phyloP scores from a whole-genome alignment of 2,113 vertebrate genomes.

The Siniperca knerii region DNA sequence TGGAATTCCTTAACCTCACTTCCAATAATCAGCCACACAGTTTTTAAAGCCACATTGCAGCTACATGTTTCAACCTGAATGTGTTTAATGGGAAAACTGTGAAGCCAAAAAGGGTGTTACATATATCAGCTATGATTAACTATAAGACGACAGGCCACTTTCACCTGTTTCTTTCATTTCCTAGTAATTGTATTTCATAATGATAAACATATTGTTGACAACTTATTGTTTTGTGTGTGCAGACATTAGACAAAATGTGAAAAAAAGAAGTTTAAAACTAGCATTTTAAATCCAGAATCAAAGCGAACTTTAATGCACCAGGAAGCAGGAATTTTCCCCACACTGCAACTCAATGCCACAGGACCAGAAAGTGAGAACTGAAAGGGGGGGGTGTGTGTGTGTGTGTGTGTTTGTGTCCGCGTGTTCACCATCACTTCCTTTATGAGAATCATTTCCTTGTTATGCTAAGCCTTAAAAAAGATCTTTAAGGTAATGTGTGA shows the following conservation, averaged over 20 bases:
- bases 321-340: slow-evolving; percentile 72
- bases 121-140: not conserved
- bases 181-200: not conserved
- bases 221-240: not conserved
- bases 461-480: slow-evolving; percentile 28
- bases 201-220: not conserved
- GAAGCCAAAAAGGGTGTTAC: not conserved
- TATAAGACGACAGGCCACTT: not conserved
- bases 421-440: slow-evolving; percentile 68
- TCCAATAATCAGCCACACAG: not conserved
- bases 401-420: slow-evolving; percentile 11
- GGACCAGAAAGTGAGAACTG: slow-evolving; percentile 80
- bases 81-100: not conserved
- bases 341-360: slow-evolving; percentile 15
- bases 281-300: slow-evolving; percentile 9
- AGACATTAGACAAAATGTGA: not conserved
- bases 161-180: not conserved
- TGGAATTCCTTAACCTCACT: slow-evolving; percentile 3
- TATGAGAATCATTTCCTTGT: slow-evolving; percentile 80
- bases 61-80: slow-evolving; percentile 17
- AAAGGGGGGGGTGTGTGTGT: slow-evolving; percentile 56
- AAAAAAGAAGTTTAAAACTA: not conserved
- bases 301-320: slow-evolving; percentile 33
- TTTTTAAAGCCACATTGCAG: not conserved
- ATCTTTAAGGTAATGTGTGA: not conserved